phyloP scores from a whole-genome alignment of 2,888 invertebrate species.

The Hylaea fasciaria region DNA sequence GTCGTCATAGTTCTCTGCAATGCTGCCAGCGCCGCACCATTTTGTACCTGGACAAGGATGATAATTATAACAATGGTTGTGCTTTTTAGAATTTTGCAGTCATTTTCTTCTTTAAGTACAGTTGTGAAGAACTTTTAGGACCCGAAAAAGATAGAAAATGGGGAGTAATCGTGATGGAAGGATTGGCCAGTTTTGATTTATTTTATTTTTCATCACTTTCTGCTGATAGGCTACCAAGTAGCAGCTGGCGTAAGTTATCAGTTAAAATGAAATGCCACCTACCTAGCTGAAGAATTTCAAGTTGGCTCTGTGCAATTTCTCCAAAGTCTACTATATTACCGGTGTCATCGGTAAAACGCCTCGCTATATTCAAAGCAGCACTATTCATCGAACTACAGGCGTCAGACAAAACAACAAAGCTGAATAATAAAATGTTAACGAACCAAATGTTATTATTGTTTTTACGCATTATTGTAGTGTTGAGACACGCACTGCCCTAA shows the following conservation, averaged over 20 bases:
- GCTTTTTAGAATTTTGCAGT: no score
- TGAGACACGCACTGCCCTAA: neutral
- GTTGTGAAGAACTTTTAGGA: no score
- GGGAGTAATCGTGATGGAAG: no score
- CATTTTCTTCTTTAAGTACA: no score
- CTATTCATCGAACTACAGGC: constrained; percentile 2
- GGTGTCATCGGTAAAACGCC: neutral
- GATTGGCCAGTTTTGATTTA: no score
- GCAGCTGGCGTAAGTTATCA: no score
- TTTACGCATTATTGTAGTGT: no score
- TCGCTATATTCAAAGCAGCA: neutral
- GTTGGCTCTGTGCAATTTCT: neutral
- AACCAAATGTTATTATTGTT: neutral
- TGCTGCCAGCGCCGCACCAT: constrained; percentile 91
- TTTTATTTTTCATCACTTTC: no score
- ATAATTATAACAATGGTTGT: neutral
- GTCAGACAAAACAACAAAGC: neutral
- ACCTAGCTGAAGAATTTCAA: constrained; percentile 4
- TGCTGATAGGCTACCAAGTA: no score
- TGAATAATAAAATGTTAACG: neutral
- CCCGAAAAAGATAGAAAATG: no score
- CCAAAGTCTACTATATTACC: neutral
- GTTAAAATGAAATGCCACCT: no score
- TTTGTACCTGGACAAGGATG: constrained; percentile 86
- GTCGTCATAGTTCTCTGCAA: constrained; percentile 86